These are phyloP conservation scores for Centroberyx gerrardi DNA, from an alignment of 2,797 vertebrate genomes.

Conservation along the genomic window DNA sequence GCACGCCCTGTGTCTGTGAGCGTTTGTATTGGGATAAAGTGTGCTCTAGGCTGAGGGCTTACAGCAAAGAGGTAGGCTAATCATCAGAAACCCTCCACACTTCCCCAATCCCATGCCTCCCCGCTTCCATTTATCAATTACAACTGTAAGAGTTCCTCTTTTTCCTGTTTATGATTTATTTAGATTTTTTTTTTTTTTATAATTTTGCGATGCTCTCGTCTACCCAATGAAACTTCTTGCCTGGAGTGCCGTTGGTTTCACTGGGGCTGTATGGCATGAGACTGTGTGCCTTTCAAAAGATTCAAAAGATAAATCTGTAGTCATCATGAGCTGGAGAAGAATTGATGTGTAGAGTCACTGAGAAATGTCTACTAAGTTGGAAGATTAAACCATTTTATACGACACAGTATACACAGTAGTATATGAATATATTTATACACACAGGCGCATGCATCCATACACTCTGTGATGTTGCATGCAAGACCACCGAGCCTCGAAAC, in stretches of 20 bases:
- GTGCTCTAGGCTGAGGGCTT: constrained; percentile 80
- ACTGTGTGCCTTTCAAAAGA: constrained; percentile 16
- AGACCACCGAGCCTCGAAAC: constrained; percentile 9
- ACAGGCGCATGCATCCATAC: constrained; percentile 2
- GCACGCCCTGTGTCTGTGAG: constrained; percentile 75
- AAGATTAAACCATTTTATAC: no score
- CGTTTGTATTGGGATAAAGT: constrained; percentile 84
- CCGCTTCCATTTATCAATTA: constrained; percentile 54
- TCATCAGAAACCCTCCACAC: constrained; percentile 69
- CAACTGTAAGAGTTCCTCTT: constrained; percentile 34
- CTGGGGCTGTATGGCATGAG: constrained; percentile 13
- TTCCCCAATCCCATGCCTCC: constrained; percentile 65
- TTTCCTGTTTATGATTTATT: constrained; percentile 21
- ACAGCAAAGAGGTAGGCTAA: constrained; percentile 81
- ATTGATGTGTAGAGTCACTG: neutral
- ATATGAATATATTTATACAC: neutral
- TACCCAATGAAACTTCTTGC: neutral
- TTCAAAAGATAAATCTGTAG: constrained; percentile 6
- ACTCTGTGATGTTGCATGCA: constrained; percentile 38
- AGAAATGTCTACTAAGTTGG: neutral
- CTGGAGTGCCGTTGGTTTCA: neutral
- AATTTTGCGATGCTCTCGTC: constrained; percentile 20
- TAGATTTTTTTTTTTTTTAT: neutral
- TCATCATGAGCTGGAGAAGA: neutral
- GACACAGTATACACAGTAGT: neutral